Percentiles rank a stretch among this genome's conserved stretches.
Evolutionary conservation across 2,113 vertebrate species (phyloP).

Genomic region (Otis tarda): DNA sequence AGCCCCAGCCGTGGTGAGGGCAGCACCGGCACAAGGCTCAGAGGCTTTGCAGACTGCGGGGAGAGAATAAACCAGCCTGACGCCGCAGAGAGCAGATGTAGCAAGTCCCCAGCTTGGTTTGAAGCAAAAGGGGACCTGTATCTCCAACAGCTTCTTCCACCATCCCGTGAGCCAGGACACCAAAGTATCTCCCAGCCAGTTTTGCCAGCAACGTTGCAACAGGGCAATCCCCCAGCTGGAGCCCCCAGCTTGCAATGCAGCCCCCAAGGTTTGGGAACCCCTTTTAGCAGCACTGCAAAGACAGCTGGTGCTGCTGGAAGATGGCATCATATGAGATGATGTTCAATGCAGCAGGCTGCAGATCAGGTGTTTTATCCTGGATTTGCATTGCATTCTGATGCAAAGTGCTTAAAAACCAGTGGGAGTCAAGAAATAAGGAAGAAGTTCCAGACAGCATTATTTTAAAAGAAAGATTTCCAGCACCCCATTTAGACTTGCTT

Average conservation of each 20-base stretch:
- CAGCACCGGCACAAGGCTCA: not conserved
- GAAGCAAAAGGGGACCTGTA: accelerated
- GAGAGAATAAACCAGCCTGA: not conserved
- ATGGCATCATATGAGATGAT: not conserved
- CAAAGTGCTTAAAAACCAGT: slow-evolving; percentile 37
- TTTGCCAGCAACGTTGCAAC: not conserved
- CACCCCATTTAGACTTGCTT: slow-evolving; percentile 39
- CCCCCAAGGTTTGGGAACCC: not conserved
- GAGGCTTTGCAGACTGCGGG: not conserved
- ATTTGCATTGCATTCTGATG: slow-evolving; percentile 19
- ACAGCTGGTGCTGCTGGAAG: not conserved
- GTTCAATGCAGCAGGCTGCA: not conserved
- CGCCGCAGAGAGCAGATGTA: not conserved
- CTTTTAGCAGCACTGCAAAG: not conserved
- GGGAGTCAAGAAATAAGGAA: slow-evolving; percentile 17
- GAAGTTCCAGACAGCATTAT: slow-evolving; percentile 6
- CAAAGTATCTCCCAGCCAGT: not conserved
- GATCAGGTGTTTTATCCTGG: slow-evolving; percentile 17
- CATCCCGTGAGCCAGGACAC: not conserved
- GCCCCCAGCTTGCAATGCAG: not conserved
- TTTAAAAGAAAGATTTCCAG: slow-evolving; percentile 12
- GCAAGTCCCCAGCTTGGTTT: not conserved
- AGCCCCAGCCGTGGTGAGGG: accelerated
- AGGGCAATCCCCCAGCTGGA: not conserved
- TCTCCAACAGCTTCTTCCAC: not conserved